Conservation (phyloP, 2,888 invertebrate species). For the Nemotelus nigrinus region DNA sequence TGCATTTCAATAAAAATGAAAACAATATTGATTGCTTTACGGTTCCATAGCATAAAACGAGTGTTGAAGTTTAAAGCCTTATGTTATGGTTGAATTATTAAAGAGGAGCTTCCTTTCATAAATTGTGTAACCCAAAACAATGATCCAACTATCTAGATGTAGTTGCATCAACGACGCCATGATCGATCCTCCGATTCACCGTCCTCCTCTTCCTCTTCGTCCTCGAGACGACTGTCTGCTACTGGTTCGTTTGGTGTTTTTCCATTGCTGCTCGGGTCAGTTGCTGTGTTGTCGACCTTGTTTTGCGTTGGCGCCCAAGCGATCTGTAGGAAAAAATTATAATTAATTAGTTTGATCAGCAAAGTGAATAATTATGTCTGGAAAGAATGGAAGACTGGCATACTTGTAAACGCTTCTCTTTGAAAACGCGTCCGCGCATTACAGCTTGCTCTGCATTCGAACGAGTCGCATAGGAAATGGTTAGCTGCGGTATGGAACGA, state of each 20-base stretch:
- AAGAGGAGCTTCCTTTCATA: too few species aligned
- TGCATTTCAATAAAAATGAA: conserved; percentile 8
- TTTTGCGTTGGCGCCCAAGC: conserved; percentile 48
- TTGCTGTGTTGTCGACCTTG: conserved; percentile 44
- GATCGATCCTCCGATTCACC: conserved; percentile 85
- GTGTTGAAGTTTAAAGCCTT: too few species aligned
- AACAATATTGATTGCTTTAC: background rate
- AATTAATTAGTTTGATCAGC: background rate
- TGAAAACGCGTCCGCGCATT: conserved; percentile 67
- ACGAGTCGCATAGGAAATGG: conserved; percentile 63
- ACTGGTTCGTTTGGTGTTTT: conserved; percentile 61
- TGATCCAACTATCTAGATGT: conserved; percentile 9
- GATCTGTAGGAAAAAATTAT: conserved; percentile 38
- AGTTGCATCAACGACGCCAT: conserved; percentile 82
- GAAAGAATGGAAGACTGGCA: conserved; percentile 7
- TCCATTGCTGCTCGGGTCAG: conserved; percentile 55
- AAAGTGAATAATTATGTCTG: background rate
- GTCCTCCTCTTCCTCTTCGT: conserved; percentile 88
- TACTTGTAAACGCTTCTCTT: conserved; percentile 81
- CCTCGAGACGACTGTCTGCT: conserved; percentile 76
- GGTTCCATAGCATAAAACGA: too few species aligned
- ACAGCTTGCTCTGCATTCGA: conserved; percentile 64
- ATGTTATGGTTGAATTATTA: too few species aligned
- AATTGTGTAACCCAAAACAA: background rate
- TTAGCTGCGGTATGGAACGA: conserved; percentile 72